Percentiles rank a stretch among this genome's conserved stretches.
phyloP scores from a whole-genome alignment of 2,797 vertebrate genomes.

The Malacoraja senta region DNA sequence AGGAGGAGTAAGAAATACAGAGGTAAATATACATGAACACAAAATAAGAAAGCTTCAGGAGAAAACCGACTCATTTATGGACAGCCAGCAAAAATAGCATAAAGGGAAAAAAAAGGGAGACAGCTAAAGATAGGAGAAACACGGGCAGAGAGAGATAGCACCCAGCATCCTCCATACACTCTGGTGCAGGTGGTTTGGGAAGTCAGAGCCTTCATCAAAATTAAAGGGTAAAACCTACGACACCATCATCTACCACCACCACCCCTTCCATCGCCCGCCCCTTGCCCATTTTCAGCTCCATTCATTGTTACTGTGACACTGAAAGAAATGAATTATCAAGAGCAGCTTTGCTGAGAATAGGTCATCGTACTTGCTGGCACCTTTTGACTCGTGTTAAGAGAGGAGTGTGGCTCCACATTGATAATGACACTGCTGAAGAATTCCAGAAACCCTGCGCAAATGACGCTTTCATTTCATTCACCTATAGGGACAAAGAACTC shows the following conservation, averaged over 20 bases:
- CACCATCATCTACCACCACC: background rate
- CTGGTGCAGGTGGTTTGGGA: background rate
- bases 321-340: background rate
- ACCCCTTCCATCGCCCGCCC: background rate
- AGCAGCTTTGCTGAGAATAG: background rate
- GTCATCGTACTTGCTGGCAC: background rate
- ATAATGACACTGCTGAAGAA: background rate
- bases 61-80: background rate
- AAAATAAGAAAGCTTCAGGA: background rate
- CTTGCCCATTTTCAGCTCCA: background rate
- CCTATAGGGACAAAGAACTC: no score
- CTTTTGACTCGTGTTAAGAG: background rate
- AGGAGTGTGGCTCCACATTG: background rate
- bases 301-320: background rate
- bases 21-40: background rate
- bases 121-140: background rate
- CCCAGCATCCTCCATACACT: no score
- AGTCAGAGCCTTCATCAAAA: background rate
- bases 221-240: background rate
- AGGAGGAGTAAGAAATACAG: background rate
- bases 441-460: background rate
- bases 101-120: background rate
- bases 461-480: background rate
- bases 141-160: background rate
- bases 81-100: background rate